Evolutionary conservation across 2,797 vertebrate genomes (phyloP), one percentile per base, ranked within the genome.

Genomic region (Eleutherodactylus coqui): DNA sequence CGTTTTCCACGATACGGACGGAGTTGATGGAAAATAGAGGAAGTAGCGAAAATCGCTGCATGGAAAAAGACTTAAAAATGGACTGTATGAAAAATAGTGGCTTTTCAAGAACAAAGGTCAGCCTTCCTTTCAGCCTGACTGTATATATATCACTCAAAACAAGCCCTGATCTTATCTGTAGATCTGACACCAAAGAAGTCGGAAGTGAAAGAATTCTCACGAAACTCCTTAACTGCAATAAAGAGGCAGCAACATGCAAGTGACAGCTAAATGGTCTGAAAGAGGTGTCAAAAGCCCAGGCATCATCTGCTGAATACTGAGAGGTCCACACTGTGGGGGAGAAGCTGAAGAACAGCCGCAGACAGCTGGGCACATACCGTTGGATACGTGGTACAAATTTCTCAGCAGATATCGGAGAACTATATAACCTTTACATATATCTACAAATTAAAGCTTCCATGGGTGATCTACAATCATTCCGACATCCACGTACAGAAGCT

Each of bases 281-380:
- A 29, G 79, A 86, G 2, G 14, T 82, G 72, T 76, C 70, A 76
- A 67, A 82, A 75, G 41, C 79, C 60, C 6, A 53, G 75, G 21
- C 73, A 79, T 69, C 75, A 83, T 79, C 80, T 78, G 75, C 79
- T 79, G 75, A 87, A 87, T 87, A 79, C 86, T 79, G 81, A 87
- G 60, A 67, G 72, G 86, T 83, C 62, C 81, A 19, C 79, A 19
- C 79, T 34, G 81, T 70, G 73, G 86, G 75, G 75, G 81, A 70
- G 73, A 82, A 72, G 6, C 70, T 55, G 58, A 41, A 13, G 51
- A 86, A 76, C 77, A 86, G 62, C 43, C 14, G 53, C 69, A 64
- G 79, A 27, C 79, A 72, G 75, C 83, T 79, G 62, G 60, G 14
- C 75, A 75, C 55, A 73, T 45, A 36, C 45, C 14, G 53, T 47